Evolutionary conservation across 2,797 vertebrate genomes (phyloP), one percentile per base, ranked within the genome.

Genomic region (Notolepis coatsorum): DNA sequence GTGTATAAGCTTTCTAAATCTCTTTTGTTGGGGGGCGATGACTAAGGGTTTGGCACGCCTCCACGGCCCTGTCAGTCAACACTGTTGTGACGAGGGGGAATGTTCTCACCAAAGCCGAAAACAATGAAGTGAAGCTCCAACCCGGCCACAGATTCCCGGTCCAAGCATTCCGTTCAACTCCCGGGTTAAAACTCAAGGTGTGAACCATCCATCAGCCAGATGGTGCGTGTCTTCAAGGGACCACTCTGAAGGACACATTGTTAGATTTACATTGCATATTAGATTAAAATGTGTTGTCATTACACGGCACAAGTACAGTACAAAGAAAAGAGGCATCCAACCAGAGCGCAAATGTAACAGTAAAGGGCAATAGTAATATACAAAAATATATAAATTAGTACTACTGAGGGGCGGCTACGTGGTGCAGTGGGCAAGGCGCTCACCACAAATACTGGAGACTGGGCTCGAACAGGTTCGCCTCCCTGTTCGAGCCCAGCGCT

Each of bases 1-100:
- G 74, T 77, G 77, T 78, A 65, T 88, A 84, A 86, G 85, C 86
- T 84, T 66, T 30, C 78, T 88, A 79, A 89, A 88, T 80, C 86
- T 89, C 82, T 74, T 84, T 88, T 86, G 84, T 91, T 79, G 31
- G 68, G 57, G 31, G 68, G 57, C 71, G 86, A 81, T 85, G 81
- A 81, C 71, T 87, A 73, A 84, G 79, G 80, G 77, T 74, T 80
- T 89, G 83, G 87, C 86, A 66, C 65, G 71, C 71, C 31, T 74
- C 78, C 81, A 75, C 77, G 82, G 80, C 81, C 60, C 63, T 41
- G 71, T 79, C 80, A 71, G 76, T 88, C 84, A 80, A 79, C 81
- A 82, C 52, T 82, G 82, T 82, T 82, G 84, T 80, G 75, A 79
- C 84, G 56, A 53, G 76, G 67, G 86, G 80, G 78, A 81, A 81